Percentiles rank a stretch among this genome's conserved stretches.
phyloP scores from a whole-genome alignment of 2,113 vertebrate species.

The Pteruthius melanotis region DNA sequence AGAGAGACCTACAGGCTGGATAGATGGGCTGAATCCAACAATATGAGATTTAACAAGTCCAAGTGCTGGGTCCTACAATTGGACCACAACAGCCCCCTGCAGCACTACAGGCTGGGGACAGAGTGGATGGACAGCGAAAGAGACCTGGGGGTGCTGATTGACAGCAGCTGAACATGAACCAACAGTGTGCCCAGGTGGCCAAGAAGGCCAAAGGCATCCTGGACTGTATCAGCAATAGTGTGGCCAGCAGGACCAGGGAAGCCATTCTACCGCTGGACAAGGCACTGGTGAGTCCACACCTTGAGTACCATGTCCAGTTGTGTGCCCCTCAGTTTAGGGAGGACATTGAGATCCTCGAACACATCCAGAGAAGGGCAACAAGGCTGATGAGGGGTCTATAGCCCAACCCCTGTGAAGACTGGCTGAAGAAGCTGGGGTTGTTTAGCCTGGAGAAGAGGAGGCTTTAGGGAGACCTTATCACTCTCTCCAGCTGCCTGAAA shows the following conservation, averaged over 20 bases:
- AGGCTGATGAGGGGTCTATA: neutral
- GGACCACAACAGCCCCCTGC: neutral
- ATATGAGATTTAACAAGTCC: neutral
- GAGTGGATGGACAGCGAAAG: accelerated
- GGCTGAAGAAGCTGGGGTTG: accelerated
- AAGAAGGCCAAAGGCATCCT: neutral
- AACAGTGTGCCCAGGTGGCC: neutral
- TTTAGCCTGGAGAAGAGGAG: neutral
- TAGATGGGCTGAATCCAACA: neutral
- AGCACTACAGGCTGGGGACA: neutral
- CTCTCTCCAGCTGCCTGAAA: neutral
- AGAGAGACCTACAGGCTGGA: neutral
- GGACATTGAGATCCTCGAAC: accelerated
- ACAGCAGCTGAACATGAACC: neutral
- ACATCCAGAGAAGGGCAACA: accelerated
- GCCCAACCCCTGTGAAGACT: accelerated
- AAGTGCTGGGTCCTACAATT: neutral
- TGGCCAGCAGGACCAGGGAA: neutral
- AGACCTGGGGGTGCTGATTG: accelerated
- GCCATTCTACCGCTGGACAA: accelerated
- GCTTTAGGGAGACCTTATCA: too few relatives aligned
- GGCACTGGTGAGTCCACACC: accelerated
- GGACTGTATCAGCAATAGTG: accelerated
- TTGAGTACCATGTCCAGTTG: neutral
- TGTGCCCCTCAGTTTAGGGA: neutral